Evolutionary conservation across 2,888 invertebrate genomes (phyloP).

Genomic region (Ceramica pisi): DNA sequence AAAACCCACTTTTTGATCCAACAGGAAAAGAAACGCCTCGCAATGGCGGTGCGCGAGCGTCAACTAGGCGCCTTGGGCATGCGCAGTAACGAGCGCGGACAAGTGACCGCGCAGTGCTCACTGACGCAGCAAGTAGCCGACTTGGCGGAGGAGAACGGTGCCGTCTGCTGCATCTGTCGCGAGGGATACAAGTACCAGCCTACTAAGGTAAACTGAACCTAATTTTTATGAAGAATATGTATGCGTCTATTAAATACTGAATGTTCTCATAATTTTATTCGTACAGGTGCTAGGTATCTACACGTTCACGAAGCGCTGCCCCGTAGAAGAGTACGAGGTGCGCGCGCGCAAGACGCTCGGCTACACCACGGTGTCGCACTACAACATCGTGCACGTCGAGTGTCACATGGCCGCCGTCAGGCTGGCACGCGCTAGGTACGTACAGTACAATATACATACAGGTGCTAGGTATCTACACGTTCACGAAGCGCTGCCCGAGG

Average conservation of each 20-base stretch:
- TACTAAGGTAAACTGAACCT: constrained; percentile 91
- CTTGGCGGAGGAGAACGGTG: constrained; percentile 98
- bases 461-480: too few species aligned
- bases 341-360: constrained; percentile 96
- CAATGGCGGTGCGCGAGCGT: constrained; percentile 99
- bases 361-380: constrained; percentile 99
- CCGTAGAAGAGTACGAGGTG: constrained; percentile 97
- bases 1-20: background rate
- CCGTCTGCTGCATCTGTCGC: constrained; percentile 99
- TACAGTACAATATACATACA: background rate
- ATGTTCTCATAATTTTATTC: too few species aligned
- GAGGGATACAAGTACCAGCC: constrained; percentile 99
- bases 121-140: constrained; percentile 98
- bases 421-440: constrained; percentile 88
- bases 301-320: constrained; percentile 98
- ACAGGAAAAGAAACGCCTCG: constrained; percentile 98
- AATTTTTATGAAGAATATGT: background rate
- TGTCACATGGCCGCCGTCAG: constrained; percentile 99
- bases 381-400: constrained; percentile 99
- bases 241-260: too few species aligned
- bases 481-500: too few species aligned
- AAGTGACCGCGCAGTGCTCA: constrained; percentile 97
- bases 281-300: constrained; percentile 96
- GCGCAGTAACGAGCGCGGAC: constrained; percentile 99
- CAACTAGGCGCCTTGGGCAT: constrained; percentile 98